Percentiles rank a stretch among this genome's conserved stretches.
Conservation (phyloP, 2,888 invertebrate species). For the Calliphora vomitoria region DNA sequence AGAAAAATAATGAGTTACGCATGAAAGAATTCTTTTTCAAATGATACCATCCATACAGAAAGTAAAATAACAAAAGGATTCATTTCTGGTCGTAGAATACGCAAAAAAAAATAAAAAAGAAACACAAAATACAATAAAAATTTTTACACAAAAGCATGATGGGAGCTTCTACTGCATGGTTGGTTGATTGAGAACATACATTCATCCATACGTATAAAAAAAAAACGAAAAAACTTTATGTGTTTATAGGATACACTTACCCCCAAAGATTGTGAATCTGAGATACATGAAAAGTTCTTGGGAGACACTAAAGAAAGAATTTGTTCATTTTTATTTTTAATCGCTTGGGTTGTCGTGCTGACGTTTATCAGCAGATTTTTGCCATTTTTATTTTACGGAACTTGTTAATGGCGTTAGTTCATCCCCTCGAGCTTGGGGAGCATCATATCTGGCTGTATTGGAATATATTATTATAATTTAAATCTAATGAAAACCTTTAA, state of each 20-base stretch:
- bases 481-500: too few relatives aligned
- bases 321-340: constrained; percentile 13
- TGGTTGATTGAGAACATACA: constrained; percentile 59
- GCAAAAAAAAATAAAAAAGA: constrained; percentile 53
- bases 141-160: constrained; percentile 63
- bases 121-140: constrained; percentile 46
- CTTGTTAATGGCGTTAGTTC: background rate
- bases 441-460: background rate
- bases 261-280: constrained; percentile 22
- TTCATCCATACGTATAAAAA: background rate
- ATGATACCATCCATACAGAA: constrained; percentile 66
- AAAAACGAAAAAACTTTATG: constrained; percentile 8
- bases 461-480: background rate
- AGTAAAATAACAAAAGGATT: constrained; percentile 77
- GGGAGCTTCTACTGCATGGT: constrained; percentile 60
- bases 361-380: constrained; percentile 37
- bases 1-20: constrained; percentile 84
- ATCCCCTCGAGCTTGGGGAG: background rate
- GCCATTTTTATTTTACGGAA: constrained; percentile 23
- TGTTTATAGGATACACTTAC: constrained; percentile 25
- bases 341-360: constrained; percentile 25
- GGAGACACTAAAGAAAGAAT: constrained; percentile 34
- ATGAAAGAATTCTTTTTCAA: constrained; percentile 82
- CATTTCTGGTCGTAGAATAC: constrained; percentile 75
- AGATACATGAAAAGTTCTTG: constrained; percentile 48